A percentile compares a stretch with the other conserved stretches of the same genome.
Conservation (phyloP, 92 coral and sea anemone genomes). For the Phenganax stokvisi region DNA sequence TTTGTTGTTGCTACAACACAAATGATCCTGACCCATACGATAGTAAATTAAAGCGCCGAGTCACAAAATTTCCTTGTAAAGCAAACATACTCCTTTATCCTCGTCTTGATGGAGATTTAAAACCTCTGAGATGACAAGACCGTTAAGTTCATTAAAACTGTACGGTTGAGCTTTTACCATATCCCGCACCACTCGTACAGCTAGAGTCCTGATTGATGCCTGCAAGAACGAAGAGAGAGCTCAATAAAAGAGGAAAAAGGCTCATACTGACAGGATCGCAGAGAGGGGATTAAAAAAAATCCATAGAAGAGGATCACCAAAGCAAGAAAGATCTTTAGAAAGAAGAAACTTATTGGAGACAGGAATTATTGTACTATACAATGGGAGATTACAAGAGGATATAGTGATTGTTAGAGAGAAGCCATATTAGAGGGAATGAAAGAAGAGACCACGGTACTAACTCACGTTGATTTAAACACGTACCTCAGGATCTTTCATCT, state of each 20-base stretch:
- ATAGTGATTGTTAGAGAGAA: no score
- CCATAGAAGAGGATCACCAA: no score
- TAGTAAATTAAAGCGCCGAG: background rate
- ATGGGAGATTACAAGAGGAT: no score
- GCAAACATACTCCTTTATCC: slow-evolving; percentile 75
- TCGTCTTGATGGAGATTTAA: slow-evolving; percentile 80
- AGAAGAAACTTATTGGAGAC: no score
- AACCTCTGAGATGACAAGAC: slow-evolving; percentile 67
- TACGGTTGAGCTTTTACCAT: slow-evolving; percentile 89
- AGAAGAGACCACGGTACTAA: background rate
- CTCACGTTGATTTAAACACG: background rate
- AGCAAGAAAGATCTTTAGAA: no score
- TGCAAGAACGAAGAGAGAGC: slow-evolving; percentile 4
- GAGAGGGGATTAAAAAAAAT: no score
- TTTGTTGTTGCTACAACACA: background rate
- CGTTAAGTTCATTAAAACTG: slow-evolving; percentile 62
- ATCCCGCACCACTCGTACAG: slow-evolving; percentile 82
- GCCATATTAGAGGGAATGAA: no score
- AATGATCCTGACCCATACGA: background rate
- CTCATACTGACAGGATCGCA: no score
- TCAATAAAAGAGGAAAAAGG: background rate
- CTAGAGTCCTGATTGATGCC: slow-evolving; percentile 74
- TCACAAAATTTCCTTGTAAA: background rate
- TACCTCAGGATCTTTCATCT: slow-evolving; percentile 86
- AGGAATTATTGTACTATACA: no score